Percentiles rank a stretch among this genome's conserved stretches.
These are phyloP conservation scores for Tringa solitaria DNA, from an alignment of 2,113 vertebrate genomes.

Conservation along the genomic window DNA sequence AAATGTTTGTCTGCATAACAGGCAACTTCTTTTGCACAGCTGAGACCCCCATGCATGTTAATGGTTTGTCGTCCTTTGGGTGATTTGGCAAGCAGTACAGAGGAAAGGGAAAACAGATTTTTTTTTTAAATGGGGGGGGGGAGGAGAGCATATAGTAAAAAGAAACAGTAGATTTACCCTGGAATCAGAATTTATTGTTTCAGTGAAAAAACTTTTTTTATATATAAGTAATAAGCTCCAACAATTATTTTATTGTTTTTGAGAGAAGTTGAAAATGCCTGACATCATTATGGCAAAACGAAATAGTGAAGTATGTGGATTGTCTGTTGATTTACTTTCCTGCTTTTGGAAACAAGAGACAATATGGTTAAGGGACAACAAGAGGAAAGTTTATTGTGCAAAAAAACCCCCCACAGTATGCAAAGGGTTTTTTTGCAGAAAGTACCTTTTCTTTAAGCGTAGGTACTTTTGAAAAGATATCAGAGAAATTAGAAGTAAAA, in stretches of 20 bases:
- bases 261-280: background rate
- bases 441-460: background rate
- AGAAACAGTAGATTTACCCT: background rate
- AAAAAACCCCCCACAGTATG: background rate
- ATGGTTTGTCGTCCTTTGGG: background rate
- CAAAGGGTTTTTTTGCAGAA: background rate
- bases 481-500: background rate
- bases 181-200: background rate
- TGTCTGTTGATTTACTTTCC: background rate
- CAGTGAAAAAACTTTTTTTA: background rate
- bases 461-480: background rate
- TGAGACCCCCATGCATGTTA: background rate
- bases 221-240: background rate
- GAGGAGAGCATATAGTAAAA: background rate
- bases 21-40: background rate
- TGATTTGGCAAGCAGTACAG: background rate
- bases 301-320: background rate
- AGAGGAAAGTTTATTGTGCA: background rate
- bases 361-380: background rate
- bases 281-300: background rate
- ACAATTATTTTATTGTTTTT: background rate
- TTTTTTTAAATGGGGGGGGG: background rate
- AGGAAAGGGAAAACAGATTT: background rate
- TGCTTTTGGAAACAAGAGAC: background rate
- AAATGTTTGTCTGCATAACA: background rate